Conservation (phyloP, 2,113 vertebrate species). For the Scophthalmus maximus region DNA sequence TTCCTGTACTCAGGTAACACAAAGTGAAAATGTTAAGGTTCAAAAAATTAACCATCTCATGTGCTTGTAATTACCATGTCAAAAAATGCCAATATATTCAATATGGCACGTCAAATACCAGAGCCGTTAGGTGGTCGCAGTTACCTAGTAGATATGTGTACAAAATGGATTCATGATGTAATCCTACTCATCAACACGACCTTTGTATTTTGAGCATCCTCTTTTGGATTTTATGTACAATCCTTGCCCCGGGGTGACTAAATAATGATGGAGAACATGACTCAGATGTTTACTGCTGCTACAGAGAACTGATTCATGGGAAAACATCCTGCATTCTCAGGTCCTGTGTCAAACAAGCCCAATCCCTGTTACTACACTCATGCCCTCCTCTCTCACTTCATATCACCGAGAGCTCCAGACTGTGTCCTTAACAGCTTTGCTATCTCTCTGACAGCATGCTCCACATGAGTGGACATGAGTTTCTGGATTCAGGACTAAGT, state of each 20-base stretch:
- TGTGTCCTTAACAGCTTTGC: slow-evolving; percentile 47
- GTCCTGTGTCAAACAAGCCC: neutral
- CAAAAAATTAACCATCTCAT: neutral
- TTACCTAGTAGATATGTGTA: neutral
- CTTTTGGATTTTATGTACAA: neutral
- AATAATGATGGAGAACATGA: neutral
- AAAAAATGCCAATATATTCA: neutral
- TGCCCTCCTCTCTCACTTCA: neutral
- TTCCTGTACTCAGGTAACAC: neutral
- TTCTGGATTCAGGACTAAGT: slow-evolving; percentile 37
- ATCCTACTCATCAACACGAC: no score
- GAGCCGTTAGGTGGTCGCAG: neutral
- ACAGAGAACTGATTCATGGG: slow-evolving; percentile 21
- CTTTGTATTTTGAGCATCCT: neutral
- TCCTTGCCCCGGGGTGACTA: neutral
- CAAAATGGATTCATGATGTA: neutral
- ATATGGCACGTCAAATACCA: no score
- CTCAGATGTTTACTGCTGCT: slow-evolving; percentile 13
- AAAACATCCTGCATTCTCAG: slow-evolving; percentile 1
- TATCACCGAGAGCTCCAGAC: slow-evolving; percentile 33
- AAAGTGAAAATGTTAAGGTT: neutral
- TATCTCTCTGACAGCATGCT: slow-evolving; percentile 64
- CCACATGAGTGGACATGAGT: slow-evolving; percentile 50
- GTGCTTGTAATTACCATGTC: neutral
- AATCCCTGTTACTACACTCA: neutral